Percentiles rank a stretch among this genome's conserved stretches.
phyloP scores from a whole-genome alignment of 2,888 invertebrate species.

The Drosophila prostipennis region DNA sequence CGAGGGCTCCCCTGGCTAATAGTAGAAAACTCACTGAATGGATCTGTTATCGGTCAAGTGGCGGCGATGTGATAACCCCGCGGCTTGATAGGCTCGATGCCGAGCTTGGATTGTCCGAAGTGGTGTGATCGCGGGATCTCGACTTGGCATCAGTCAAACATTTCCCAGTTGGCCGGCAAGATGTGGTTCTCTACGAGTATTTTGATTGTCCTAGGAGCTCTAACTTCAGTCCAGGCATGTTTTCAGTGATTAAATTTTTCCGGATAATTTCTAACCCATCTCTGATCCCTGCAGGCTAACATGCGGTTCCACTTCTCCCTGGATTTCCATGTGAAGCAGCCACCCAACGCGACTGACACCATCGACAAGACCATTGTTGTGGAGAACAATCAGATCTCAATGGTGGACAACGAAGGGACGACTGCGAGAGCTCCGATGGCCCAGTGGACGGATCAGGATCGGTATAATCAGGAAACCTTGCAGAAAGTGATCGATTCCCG shows the following conservation, averaged over 20 bases:
- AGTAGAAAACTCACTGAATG: slow-evolving; percentile 26
- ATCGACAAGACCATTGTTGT: slow-evolving; percentile 54
- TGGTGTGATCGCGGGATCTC: slow-evolving; percentile 45
- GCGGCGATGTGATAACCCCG: slow-evolving; percentile 21
- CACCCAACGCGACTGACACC: slow-evolving; percentile 29
- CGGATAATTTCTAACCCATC: background rate
- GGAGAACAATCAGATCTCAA: slow-evolving; percentile 43
- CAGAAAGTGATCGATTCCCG: slow-evolving; percentile 48
- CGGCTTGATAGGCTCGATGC: slow-evolving; percentile 26
- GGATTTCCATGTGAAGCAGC: slow-evolving; percentile 61
- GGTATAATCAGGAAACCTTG: slow-evolving; percentile 44
- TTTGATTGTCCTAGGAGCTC: slow-evolving; percentile 43
- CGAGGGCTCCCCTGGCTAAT: background rate
- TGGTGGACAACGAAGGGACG: slow-evolving; percentile 25
- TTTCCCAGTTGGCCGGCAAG: slow-evolving; percentile 41
- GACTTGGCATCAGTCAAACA: slow-evolving; percentile 45
- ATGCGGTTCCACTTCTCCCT: slow-evolving; percentile 63
- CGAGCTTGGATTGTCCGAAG: slow-evolving; percentile 22
- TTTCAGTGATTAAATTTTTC: background rate
- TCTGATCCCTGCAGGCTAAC: slow-evolving; percentile 41
- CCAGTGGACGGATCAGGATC: slow-evolving; percentile 52
- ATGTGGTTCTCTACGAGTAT: slow-evolving; percentile 38
- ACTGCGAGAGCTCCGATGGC: slow-evolving; percentile 19
- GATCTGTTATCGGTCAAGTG: slow-evolving; percentile 33
- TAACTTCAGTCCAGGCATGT: slow-evolving; percentile 43